These are phyloP conservation scores for Agonum fuliginosum DNA, from an alignment of 2,888 invertebrate species.

Conservation along the genomic window DNA sequence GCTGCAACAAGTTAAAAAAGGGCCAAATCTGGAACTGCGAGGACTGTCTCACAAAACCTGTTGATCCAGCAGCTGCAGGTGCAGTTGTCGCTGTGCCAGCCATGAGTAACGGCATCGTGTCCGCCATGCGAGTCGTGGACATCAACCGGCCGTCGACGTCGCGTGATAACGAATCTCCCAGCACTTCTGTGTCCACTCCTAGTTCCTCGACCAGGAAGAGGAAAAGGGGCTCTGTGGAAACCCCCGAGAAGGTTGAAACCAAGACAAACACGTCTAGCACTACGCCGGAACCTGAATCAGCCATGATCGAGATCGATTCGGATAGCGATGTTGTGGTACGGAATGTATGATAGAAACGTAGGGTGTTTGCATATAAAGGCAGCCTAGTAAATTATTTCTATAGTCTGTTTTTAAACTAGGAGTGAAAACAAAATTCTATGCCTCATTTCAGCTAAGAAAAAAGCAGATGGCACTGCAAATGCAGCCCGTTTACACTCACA, in stretches of 20 bases:
- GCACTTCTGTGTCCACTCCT: not conserved
- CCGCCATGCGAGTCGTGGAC: too few species aligned
- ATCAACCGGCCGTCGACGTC: not conserved
- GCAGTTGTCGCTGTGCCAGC: not conserved
- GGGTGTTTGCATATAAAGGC: not conserved
- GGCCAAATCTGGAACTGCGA: slow-evolving; percentile 72
- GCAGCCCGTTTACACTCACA: too few species aligned
- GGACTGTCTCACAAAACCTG: slow-evolving; percentile 68
- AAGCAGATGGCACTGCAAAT: too few species aligned
- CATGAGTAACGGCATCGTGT: too few species aligned
- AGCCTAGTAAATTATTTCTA: too few species aligned
- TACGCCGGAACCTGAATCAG: not conserved
- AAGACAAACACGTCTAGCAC: not conserved
- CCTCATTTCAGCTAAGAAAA: too few species aligned
- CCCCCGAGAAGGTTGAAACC: not conserved
- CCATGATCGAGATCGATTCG: slow-evolving; percentile 1
- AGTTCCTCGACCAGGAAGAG: not conserved
- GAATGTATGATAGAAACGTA: not conserved
- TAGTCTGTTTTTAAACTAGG: too few species aligned
- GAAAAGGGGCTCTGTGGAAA: not conserved
- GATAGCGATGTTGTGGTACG: slow-evolving; percentile 40
- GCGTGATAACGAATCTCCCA: not conserved
- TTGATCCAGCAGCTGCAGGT: not conserved
- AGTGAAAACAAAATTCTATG: too few species aligned
- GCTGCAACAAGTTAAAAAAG: slow-evolving; percentile 72